Conservation (phyloP, 2,888 invertebrate species). For the Ophion costatus region DNA sequence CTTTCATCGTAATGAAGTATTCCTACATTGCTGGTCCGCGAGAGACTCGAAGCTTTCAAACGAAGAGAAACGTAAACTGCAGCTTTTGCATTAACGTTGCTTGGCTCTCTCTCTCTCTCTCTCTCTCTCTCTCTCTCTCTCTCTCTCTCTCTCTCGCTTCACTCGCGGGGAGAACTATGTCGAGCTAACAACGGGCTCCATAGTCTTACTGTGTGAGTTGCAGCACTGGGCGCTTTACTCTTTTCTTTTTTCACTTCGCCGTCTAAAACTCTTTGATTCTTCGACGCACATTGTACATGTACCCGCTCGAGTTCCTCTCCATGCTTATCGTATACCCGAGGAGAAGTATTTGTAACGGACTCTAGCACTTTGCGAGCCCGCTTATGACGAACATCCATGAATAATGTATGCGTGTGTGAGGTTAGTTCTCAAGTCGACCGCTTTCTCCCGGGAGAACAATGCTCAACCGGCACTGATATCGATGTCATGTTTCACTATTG, state of each 20-base stretch:
- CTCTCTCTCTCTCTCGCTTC: conserved; percentile 8
- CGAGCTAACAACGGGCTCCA: conserved; percentile 60
- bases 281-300: conserved; percentile 40
- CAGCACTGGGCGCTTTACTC: conserved; percentile 11
- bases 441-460: no score
- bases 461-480: no score
- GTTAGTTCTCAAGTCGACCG: neutral
- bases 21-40: conserved; percentile 44
- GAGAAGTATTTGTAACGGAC: conserved; percentile 4
- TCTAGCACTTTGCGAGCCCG: conserved; percentile 22
- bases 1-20: conserved; percentile 83
- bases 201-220: conserved; percentile 55
- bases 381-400: neutral
- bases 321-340: conserved; percentile 14
- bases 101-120: conserved; percentile 24
- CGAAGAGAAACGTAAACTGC: conserved; percentile 75
- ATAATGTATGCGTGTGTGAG: neutral
- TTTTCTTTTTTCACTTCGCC: conserved; percentile 4
- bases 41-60: conserved; percentile 65
- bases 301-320: conserved; percentile 37
- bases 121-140: conserved; percentile 4
- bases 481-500: no score
- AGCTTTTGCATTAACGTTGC: conserved; percentile 60
- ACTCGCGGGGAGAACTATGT: conserved; percentile 16
- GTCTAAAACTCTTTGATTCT: conserved; percentile 52